phyloP scores from a whole-genome alignment of 1,140 invertebrate species.

The Polypedilum vanderplanki region DNA sequence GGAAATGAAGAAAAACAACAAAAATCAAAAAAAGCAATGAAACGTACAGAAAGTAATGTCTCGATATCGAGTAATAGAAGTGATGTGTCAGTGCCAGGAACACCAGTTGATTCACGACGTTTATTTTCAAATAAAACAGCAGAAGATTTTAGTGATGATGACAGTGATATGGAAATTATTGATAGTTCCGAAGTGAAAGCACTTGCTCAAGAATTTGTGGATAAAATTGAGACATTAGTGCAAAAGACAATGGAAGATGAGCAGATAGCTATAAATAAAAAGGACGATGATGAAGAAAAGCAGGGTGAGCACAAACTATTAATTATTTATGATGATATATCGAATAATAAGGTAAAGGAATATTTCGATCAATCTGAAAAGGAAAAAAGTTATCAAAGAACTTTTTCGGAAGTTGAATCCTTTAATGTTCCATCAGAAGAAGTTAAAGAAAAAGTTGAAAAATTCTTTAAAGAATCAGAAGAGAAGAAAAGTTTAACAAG shows the following conservation, averaged over 20 bases:
- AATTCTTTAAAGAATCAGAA: conserved; percentile 2
- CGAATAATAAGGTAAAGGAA: not conserved
- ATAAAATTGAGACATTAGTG: not conserved
- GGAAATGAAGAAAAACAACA: not conserved
- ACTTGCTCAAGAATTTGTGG: not conserved
- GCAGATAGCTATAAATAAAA: not conserved
- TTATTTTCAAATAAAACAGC: not conserved
- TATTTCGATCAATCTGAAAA: not conserved
- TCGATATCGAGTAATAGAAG: not conserved
- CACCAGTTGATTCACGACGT: not conserved
- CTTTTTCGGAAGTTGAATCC: not conserved
- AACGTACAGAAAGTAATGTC: not conserved
- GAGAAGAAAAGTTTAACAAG: conserved; percentile 11
- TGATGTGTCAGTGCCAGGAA: not conserved
- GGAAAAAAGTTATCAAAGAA: not conserved
- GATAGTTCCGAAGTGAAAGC: not conserved
- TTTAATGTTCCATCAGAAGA: not conserved
- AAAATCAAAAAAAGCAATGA: not conserved
- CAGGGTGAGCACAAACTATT: not conserved
- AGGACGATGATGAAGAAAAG: not conserved
- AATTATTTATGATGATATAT: not conserved
- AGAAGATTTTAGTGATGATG: not conserved
- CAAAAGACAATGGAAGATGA: not conserved
- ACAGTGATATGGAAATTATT: not conserved
- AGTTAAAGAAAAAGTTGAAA: not conserved